Evolutionary conservation across 2,888 invertebrate species (phyloP).

Genomic region (Brachypalpus laphriformis): DNA sequence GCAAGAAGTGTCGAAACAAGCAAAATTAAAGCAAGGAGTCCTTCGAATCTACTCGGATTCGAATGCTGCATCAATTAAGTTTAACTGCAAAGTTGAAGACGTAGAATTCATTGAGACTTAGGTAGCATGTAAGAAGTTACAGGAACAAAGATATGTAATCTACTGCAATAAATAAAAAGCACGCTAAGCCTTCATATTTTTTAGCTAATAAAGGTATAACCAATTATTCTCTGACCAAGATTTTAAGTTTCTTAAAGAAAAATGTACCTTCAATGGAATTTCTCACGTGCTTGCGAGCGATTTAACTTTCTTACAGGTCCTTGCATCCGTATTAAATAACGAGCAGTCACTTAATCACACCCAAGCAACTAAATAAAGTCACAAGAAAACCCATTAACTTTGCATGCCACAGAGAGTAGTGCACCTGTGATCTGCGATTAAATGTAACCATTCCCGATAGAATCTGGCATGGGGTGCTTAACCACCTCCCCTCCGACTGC

Average conservation of each 20-base stretch:
- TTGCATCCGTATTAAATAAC: background rate
- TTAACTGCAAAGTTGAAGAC: too few relatives aligned
- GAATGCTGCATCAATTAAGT: too few relatives aligned
- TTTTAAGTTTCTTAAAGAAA: background rate
- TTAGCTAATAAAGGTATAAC: too few relatives aligned
- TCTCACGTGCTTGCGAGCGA: background rate
- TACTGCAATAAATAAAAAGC: too few relatives aligned
- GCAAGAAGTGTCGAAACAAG: too few relatives aligned
- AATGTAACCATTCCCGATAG: conserved; percentile 26
- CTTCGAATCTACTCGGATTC: too few relatives aligned
- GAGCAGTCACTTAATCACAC: background rate
- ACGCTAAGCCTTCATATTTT: too few relatives aligned
- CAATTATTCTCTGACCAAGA: too few relatives aligned
- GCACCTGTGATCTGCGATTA: background rate
- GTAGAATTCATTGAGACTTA: too few relatives aligned
- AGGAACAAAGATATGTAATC: too few relatives aligned
- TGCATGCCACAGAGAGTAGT: conserved; percentile 1
- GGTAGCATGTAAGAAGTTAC: too few relatives aligned
- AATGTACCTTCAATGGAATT: background rate
- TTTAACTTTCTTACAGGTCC: background rate
- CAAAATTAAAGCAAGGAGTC: too few relatives aligned
- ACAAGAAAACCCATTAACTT: conserved; percentile 8
- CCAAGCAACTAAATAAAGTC: background rate
- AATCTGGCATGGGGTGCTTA: conserved; percentile 9
- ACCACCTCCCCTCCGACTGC: conserved; percentile 1